Base-by-base conservation (phyloP, 2,888 invertebrate genomes). In the Lobophora halterata region DNA sequence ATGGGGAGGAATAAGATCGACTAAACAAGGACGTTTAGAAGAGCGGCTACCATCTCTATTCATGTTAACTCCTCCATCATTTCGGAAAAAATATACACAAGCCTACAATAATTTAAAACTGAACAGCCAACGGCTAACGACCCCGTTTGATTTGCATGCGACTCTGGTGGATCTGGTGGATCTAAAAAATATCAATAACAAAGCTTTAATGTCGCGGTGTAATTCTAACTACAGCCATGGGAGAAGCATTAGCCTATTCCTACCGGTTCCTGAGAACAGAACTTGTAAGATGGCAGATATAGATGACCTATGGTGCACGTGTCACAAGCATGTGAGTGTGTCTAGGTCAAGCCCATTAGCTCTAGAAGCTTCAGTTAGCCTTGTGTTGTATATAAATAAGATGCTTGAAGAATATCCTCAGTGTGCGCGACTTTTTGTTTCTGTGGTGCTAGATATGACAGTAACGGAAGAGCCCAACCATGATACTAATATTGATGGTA, bases 21-120 rank as follows among this genome's bases (percentile, higher is more conserved):
- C 95, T 0, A 93, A 92, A 68, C 93, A 95, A 73, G 93, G 93
- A 1, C 88, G 91, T 63, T 87, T 96, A 65, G 97, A 97, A 74
- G 95, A 94, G 68, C 90, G 95, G 26, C 88, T 96, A 32, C 97
- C 97, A 0, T 91, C 95, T 49, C 76, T 95, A n/a, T 91, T 91
- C 52, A 65, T 94, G 0, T 70, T 90, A 2, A 72, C 94, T 31
- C 97, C 97, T 0, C 65, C 81, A 2, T 91, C 91, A 89, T 93
- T 95, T 73, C 82, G 79, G 30, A 61, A 81, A 11, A 80, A 81
- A 38, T 93, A 91, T 65, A 82, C 88, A 1, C 43, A 74, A 3
- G 91, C 93, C 0, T 83, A 89, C 46, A 61, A 72, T 0, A 94
- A 93, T 73, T 69, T 96, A 16, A 76, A 79, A 28, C 65, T 63